Evolutionary conservation across 2,113 vertebrate species (phyloP).

Genomic region (Pipa parva): DNA sequence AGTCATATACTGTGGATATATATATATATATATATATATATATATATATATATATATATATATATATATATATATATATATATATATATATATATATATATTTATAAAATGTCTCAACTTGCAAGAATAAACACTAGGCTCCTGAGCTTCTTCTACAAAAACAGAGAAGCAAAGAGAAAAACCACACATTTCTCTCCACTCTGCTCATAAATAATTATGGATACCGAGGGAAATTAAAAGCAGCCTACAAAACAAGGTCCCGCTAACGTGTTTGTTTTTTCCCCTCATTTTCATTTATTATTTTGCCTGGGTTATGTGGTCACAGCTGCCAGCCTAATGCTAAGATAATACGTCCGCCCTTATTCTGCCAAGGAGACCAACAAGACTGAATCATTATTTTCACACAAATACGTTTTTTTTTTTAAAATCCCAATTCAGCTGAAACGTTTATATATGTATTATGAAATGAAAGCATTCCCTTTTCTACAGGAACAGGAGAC

Average conservation of each 20-base stretch:
- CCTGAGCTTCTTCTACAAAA: neutral
- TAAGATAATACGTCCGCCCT: slow-evolving; percentile 5
- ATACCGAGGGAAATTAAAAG: slow-evolving; percentile 28
- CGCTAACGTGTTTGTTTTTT: slow-evolving; percentile 22
- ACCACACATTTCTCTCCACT: slow-evolving; percentile 4
- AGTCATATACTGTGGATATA: no score
- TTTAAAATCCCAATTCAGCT: no score
- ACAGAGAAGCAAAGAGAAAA: slow-evolving; percentile 4
- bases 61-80: no score
- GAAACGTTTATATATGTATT: neutral
- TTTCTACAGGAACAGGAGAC: neutral
- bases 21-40: no score
- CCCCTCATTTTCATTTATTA: slow-evolving; percentile 9
- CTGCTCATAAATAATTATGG: slow-evolving; percentile 29
- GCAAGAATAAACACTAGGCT: neutral
- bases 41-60: no score
- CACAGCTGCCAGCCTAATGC: slow-evolving; percentile 8
- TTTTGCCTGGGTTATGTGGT: slow-evolving; percentile 6
- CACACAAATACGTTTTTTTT: neutral
- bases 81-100: no score
- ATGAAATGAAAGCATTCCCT: neutral
- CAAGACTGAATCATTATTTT: neutral
- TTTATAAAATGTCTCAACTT: neutral
- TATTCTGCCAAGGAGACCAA: neutral
- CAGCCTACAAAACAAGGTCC: slow-evolving; percentile 8